Percentiles rank a stretch among this genome's conserved stretches.
phyloP scores from a whole-genome alignment of 2,113 vertebrate genomes.

The Herpetotheres cachinnans region DNA sequence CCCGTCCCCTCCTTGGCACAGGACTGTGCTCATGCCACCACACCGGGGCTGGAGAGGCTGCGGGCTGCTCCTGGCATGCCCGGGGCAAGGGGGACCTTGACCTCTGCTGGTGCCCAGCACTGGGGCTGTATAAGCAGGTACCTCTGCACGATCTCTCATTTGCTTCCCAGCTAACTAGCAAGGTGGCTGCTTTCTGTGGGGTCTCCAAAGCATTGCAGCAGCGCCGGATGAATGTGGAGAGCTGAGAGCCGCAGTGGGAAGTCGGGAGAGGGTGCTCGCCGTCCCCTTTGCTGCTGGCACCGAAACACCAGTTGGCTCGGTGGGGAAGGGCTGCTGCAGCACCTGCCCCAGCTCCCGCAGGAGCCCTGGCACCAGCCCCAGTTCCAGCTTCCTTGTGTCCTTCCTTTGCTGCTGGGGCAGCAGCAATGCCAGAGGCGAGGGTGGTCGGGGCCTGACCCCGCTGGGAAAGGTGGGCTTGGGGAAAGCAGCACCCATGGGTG shows the following conservation, averaged over 20 bases:
- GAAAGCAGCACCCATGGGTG: background rate
- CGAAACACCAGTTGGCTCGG: background rate
- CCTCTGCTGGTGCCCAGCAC: background rate
- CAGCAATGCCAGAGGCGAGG: accelerated
- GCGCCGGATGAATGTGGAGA: background rate
- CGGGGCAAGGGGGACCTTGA: accelerated
- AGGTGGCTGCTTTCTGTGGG: background rate
- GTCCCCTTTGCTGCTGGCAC: background rate
- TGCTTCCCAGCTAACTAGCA: background rate
- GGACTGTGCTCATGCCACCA: accelerated
- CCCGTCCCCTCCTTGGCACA: accelerated
- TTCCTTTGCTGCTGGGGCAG: background rate
- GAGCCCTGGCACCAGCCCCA: background rate
- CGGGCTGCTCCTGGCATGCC: accelerated
- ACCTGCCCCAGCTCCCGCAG: accelerated
- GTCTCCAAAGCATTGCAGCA: background rate
- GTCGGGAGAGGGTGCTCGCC: background rate
- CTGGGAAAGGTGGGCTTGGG: no score
- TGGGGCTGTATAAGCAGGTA: background rate
- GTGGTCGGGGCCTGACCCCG: background rate
- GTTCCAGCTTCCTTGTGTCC: background rate
- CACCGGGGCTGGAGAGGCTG: accelerated
- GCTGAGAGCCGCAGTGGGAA: background rate
- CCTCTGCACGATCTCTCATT: accelerated
- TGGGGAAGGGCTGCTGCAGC: background rate